phyloP scores from a whole-genome alignment of 2,888 invertebrate genomes.

The Brachylomia viminalis region DNA sequence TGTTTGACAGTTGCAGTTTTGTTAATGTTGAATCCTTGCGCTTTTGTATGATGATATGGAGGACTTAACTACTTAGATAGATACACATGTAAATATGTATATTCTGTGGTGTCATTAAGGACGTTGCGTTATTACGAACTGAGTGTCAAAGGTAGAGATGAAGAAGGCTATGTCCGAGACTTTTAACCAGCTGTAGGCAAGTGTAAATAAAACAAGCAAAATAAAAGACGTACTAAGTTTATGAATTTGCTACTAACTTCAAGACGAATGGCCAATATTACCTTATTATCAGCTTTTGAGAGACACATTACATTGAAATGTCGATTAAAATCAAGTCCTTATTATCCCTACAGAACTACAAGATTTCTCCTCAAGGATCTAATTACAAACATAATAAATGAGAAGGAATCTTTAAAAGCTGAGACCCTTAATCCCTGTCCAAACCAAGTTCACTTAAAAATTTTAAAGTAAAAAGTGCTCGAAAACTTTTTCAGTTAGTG shows the following conservation, averaged over 20 bases:
- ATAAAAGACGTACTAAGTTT: too few relatives aligned
- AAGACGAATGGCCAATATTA: too few relatives aligned
- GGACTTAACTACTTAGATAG: not conserved
- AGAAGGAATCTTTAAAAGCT: conserved; percentile 38
- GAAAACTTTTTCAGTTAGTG: conserved; percentile 61
- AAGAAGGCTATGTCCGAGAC: not conserved
- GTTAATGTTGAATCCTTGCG: not conserved
- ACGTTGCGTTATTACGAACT: too few relatives aligned
- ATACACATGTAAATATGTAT: too few relatives aligned
- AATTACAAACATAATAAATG: conserved; percentile 55
- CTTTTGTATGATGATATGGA: not conserved
- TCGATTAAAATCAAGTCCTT: not conserved
- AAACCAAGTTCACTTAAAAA: conserved; percentile 66
- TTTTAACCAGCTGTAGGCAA: too few relatives aligned
- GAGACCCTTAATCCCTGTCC: conserved; percentile 44
- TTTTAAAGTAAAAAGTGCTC: conserved; percentile 64
- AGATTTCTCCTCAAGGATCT: conserved; percentile 14
- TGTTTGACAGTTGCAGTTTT: conserved; percentile 5
- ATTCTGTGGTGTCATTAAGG: too few relatives aligned
- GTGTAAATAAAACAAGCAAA: too few relatives aligned
- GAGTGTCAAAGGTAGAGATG: not conserved
- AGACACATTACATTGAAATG: not conserved
- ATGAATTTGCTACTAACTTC: too few relatives aligned
- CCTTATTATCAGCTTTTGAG: not conserved
- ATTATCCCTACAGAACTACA: not conserved